Conservation (phyloP, 2,888 invertebrate species). For the Shargacucullia verbasci region DNA sequence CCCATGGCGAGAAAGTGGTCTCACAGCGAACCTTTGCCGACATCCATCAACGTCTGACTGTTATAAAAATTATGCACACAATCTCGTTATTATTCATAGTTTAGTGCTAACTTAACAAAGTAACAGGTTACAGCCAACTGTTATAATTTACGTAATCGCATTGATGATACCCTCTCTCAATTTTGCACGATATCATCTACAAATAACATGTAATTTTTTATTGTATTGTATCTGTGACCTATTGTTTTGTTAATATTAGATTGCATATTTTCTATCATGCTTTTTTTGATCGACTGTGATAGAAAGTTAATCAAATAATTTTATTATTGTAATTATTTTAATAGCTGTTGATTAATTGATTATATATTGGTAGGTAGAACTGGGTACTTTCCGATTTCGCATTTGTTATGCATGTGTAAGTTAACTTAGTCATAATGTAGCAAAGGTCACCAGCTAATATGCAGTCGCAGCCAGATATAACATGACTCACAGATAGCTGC, state of each 20-base stretch:
- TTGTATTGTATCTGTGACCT: constrained; percentile 25
- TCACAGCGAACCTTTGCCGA: constrained; percentile 59
- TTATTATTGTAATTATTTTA: constrained; percentile 34
- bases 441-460: too few species aligned
- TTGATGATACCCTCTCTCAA: constrained; percentile 42
- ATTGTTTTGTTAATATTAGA: constrained; percentile 24
- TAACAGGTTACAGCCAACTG: constrained; percentile 54
- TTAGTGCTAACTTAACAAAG: constrained; percentile 47
- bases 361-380: too few species aligned
- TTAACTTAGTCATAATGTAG: too few species aligned
- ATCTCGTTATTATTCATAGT: constrained; percentile 51
- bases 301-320: constrained; percentile 42
- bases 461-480: too few species aligned
- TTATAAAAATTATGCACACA: constrained; percentile 61
- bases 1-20: constrained; percentile 85
- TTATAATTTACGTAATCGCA: constrained; percentile 53
- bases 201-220: constrained; percentile 38
- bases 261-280: constrained; percentile 30
- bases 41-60: constrained; percentile 52
- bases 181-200: constrained; percentile 35
- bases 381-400: too few species aligned
- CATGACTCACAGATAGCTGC: too few species aligned
- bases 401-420: too few species aligned
- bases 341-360: constrained; percentile 34
- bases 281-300: constrained; percentile 17